Conservation (phyloP, 2,888 invertebrate species). For the Serripes groenlandicus region DNA sequence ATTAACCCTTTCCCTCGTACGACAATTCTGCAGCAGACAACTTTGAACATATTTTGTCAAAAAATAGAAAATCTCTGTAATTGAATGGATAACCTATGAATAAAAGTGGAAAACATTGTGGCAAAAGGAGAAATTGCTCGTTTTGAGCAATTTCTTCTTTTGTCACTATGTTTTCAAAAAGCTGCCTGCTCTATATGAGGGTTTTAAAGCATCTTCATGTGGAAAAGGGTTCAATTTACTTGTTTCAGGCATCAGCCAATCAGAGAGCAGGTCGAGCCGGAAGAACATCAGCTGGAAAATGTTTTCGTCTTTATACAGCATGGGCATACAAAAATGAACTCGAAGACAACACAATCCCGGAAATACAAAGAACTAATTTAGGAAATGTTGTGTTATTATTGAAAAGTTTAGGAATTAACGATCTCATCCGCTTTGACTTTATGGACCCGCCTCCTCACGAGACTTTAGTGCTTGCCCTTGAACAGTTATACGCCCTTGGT, state of each 20-base stretch:
- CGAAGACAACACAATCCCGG: slow-evolving; percentile 99
- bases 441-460: slow-evolving; percentile 95
- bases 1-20: no score
- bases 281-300: slow-evolving; percentile 97
- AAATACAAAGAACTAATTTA: slow-evolving; percentile 98
- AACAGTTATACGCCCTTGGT: slow-evolving; percentile 98
- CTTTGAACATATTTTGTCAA: no score
- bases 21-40: no score
- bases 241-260: slow-evolving; percentile 92
- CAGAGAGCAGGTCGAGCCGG: slow-evolving; percentile 98
- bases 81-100: no score
- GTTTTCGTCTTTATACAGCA: slow-evolving; percentile 98
- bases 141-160: background rate
- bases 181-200: no score
- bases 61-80: no score
- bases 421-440: slow-evolving; percentile 99
- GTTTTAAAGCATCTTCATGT: background rate
- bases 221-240: background rate
- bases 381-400: slow-evolving; percentile 98
- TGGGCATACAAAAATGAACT: slow-evolving; percentile 99
- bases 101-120: slow-evolving; percentile 1
- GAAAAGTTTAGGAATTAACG: slow-evolving; percentile 98
- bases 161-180: background rate
- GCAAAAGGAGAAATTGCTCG: slow-evolving; percentile 11
- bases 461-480: slow-evolving; percentile 92